Evolutionary conservation across 2,113 vertebrate genomes (phyloP).

Genomic region (Brienomyrus brachyistius): DNA sequence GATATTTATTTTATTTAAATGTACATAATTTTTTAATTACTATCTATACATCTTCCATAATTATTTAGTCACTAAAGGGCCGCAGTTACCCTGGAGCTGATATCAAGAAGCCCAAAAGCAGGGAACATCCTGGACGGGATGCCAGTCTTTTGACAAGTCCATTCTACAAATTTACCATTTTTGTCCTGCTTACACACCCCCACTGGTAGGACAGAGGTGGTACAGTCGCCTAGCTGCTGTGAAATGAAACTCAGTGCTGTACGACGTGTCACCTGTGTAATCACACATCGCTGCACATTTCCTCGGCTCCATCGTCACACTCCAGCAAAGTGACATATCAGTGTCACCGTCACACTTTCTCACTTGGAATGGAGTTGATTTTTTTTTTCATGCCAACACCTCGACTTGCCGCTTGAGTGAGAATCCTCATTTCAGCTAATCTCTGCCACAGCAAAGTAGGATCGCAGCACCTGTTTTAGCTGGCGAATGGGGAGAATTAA

Average conservation of each 20-base stretch:
- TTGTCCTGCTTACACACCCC: not conserved
- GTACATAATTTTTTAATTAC: not conserved
- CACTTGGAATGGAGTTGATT: not conserved
- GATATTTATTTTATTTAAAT: not conserved
- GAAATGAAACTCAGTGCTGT: not conserved
- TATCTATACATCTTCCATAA: not conserved
- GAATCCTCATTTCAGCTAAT: not conserved
- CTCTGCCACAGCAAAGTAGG: not conserved
- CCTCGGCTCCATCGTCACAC: not conserved
- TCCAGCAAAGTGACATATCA: not conserved
- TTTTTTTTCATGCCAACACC: not conserved
- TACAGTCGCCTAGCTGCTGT: not conserved
- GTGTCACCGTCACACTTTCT: not conserved
- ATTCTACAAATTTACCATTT: not conserved
- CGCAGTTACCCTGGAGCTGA: not conserved
- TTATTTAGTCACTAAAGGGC: not conserved
- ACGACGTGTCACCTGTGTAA: not conserved
- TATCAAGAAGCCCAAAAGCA: not conserved
- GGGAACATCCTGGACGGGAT: not conserved
- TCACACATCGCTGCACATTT: not conserved
- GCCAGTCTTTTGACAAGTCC: not conserved
- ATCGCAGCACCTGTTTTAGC: not conserved
- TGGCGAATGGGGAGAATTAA: not conserved
- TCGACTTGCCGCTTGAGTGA: not conserved
- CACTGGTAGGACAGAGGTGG: not conserved